Evolutionary conservation across 2,797 vertebrate genomes (phyloP), one percentile per base, ranked within the genome.

Genomic region (Enoplosus armatus): DNA sequence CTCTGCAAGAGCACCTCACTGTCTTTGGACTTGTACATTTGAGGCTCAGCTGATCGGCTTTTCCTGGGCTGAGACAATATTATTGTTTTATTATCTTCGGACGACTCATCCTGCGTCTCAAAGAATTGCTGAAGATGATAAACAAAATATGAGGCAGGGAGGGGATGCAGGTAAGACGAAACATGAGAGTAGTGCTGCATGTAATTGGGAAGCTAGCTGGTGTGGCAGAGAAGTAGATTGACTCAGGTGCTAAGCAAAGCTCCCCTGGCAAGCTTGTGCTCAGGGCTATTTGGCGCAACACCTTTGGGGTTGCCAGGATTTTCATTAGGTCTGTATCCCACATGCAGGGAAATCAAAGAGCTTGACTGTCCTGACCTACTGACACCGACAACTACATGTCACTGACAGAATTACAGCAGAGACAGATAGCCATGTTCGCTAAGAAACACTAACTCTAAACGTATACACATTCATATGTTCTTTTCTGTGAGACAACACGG

Each of bases 341-440:
- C 56, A 54, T 35, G 64, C 18, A 62, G 48, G 14, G 50, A 35
- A 27, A 54, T 35, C 54, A 66, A 45, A 47, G 55, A 29, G 37
- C 61, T 29, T 9, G 20, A 35, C 62, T 43, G 53, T 24, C 54
- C 73, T 58, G 64, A 51, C 63, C 48, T 39, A 53, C 48, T 58
- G 31, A 64, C 71, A 55, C 27, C 6, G 51, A 65, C 54, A 65
- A 31, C 53, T 41, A 26, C 50, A 66, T 20, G 20, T 18, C 27
- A 16, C 12, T n/a, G 2, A 48, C 16, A 45, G 27, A 41, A 11
- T 43, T 11, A 66, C 20, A 70, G 37, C 27, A 8, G 8, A 24
- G 14, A 24, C 5, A 22, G 53, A 48, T 22, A 33, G 29, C 2
- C 10, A 61, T 11, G n/a, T 62, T 22, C 26, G 48, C 35, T 15